These are phyloP conservation scores for Ceyx cyanopectus DNA, from an alignment of 2,113 vertebrate genomes.

Conservation along the genomic window DNA sequence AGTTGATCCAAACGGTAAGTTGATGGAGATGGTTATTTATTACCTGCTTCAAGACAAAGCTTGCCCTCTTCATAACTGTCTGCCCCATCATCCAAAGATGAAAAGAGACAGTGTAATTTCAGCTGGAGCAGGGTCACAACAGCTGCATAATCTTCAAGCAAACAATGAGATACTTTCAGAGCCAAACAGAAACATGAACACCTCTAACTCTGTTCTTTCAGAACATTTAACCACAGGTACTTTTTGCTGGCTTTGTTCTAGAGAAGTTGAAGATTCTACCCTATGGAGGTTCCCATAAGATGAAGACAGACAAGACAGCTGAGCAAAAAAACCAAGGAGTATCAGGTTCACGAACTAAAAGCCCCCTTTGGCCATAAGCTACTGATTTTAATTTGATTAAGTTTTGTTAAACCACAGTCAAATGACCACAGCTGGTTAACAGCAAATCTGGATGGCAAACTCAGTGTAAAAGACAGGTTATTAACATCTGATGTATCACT, in stretches of 20 bases:
- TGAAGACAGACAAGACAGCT: background rate
- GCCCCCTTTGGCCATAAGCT: background rate
- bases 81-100: slow-evolving; percentile 45
- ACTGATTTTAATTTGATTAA: background rate
- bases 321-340: background rate
- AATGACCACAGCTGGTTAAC: background rate
- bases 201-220: background rate
- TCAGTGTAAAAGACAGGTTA: background rate
- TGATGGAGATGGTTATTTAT: slow-evolving; percentile 51
- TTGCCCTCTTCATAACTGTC: slow-evolving; percentile 49
- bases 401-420: background rate
- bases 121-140: slow-evolving; percentile 17
- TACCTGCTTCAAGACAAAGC: slow-evolving; percentile 64
- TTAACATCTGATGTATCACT: background rate
- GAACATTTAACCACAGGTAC: slow-evolving; percentile 26
- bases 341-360: background rate
- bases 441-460: background rate
- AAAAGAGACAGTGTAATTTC: slow-evolving; percentile 36
- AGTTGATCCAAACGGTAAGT: slow-evolving; percentile 49
- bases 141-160: slow-evolving; percentile 1
- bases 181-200: background rate
- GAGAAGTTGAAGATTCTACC: background rate
- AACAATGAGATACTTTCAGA: slow-evolving; percentile 1
- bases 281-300: background rate
- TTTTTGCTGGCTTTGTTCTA: slow-evolving; percentile 32